Evolutionary conservation across 2,113 vertebrate genomes (phyloP), one percentile per base, ranked within the genome.

Genomic region (Neotragus moschatus): DNA sequence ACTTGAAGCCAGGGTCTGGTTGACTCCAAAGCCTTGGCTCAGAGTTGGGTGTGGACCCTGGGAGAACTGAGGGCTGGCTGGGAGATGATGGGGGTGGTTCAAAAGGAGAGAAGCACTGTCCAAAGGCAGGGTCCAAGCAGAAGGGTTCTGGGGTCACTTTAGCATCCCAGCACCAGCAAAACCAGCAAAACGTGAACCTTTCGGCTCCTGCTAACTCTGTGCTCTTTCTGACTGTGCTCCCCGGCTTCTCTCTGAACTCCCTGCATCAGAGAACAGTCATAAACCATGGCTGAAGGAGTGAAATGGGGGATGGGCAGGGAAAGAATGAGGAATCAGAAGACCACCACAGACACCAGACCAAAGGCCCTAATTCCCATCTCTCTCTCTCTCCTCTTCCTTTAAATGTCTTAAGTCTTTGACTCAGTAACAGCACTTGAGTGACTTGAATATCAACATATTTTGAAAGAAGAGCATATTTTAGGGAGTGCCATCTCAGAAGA

Each of bases 401-500:
- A 87, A 86, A 45, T 2, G 26, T 55, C 79, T 84, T 49, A 49
- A 21, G 19, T 70, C 56, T 53, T 51, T 58, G 28, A 49, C 73
- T 90, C 47, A 55, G 75, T 11, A 10, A 15, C 3, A 2, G 77
- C 17, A 14, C 79, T 28, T 84, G 92, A 94, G 70, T 88, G 96
- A 89, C 89, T 63, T 25, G 39, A 39, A 70, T 45, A 39, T 51
- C 88, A 96, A 90, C 86, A 49, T 93, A 61, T 92, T 97, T 96
- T 79, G 66, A 84, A 90, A 93, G 60, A 82, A 85, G 86, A 86
- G 14, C 30, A 7, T 49, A 75, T 96, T 91, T 88, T 23, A 43
- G 79, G 86, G 63, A 80, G 58, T 43, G 70, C 30, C 11, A 1
- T 60, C 51, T 70, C 75, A 7, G 73, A n/a, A n/a, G n/a, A n/a